Base-by-base conservation (phyloP, 2,113 vertebrate species). In the Lethenteron reissneri region DNA sequence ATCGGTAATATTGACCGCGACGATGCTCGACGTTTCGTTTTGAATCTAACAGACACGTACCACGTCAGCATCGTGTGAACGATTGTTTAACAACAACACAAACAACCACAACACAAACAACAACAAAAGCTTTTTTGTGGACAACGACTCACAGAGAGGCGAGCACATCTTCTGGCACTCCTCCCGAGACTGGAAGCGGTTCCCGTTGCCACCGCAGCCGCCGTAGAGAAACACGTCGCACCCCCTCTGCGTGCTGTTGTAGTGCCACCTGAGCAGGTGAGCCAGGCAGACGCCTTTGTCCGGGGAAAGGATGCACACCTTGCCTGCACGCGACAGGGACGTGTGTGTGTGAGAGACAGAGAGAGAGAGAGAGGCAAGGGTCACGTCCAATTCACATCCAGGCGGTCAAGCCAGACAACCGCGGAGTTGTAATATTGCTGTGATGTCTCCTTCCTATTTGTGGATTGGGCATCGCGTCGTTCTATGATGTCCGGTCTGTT, bases 181-280 rank as follows among this genome's bases (percentile, higher is more conserved):
- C 76, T n/a, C 75, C 62, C 73, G 21, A 9, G n/a, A 72, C 72
- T 58, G 62, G 77, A 83, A 83, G 70, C 81, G 73, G 75, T 80
- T 85, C 77, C 78, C 78, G 59, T 84, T 86, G 75, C 83, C 83
- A 2, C 75, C 14, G 75, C 72, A 69, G 15, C 75, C 77, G 58
- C 75, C 74, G 77, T 78, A 82, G 58, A 74, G 57, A 75, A 85
- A 84, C 19, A 60, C 79, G 71, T 75, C 76, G 58, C 73, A 78
- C 73, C 77, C 83, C 71, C 74, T 58, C 71, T 75, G 70, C 11
- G 74, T 11, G 8, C 80, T 58, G 74, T 83, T 74, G 2, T 80
- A 85, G 73, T 78, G 81, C 62, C 70, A 81, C 4, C 77, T 74
- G 70, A 79, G 1, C 3, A 4, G 59, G 0, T 2, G 10, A 3